phyloP scores from a whole-genome alignment of 2,888 invertebrate species.

The Stenodema calcarata region DNA sequence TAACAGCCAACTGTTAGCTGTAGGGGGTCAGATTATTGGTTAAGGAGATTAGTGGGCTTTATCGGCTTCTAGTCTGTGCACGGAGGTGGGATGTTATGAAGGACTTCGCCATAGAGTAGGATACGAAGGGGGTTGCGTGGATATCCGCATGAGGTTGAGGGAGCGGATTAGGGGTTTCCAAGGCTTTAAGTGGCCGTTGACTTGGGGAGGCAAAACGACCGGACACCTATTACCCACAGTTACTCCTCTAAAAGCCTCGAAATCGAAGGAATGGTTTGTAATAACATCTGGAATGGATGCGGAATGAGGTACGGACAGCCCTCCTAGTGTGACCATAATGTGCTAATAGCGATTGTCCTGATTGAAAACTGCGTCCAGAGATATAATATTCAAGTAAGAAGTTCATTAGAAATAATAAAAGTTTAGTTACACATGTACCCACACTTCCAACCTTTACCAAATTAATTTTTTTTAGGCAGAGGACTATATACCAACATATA shows the following conservation, averaged over 20 bases:
- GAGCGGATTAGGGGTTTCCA: not conserved
- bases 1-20: not conserved
- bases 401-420: too few species aligned
- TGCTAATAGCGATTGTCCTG: not conserved
- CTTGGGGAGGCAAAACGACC: not conserved
- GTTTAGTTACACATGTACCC: too few species aligned
- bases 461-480: too few species aligned
- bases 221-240: not conserved
- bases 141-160: not conserved
- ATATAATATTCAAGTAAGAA: too few species aligned
- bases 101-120: not conserved
- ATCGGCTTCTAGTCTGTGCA: not conserved
- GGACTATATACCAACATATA: too few species aligned
- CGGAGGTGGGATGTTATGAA: not conserved
- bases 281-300: not conserved
- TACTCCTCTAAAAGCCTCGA: not conserved
- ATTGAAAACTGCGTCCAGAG: too few species aligned
- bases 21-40: not conserved
- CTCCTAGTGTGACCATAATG: not conserved
- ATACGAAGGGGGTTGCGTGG: not conserved
- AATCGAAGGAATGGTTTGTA: not conserved
- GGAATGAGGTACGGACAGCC: not conserved
- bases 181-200: slow-evolving; percentile 19
- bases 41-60: not conserved
- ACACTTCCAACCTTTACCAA: too few species aligned